A percentile compares a stretch with the other conserved stretches of the same genome.
phyloP scores from a whole-genome alignment of 2,797 vertebrate genomes.

The Gymnoscopelus braueri region DNA sequence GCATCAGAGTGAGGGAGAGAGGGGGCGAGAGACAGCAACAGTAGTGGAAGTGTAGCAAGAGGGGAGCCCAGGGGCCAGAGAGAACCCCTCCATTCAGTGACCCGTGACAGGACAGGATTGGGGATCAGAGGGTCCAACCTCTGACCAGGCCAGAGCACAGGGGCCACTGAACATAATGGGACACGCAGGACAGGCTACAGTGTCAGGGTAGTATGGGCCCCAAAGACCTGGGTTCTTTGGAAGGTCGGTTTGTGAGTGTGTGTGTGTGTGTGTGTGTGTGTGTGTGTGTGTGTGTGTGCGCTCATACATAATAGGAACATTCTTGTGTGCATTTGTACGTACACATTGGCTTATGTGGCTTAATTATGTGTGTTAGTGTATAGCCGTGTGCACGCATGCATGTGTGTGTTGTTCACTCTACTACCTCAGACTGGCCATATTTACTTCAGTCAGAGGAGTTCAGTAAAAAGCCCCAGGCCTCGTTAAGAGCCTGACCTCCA shows the following conservation, averaged over 20 bases:
- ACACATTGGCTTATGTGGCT: no score
- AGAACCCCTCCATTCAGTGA: conserved; percentile 84
- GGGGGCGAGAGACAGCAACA: conserved; percentile 66
- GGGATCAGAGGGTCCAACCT: conserved; percentile 86
- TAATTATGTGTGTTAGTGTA: background rate
- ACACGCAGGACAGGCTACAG: conserved; percentile 58
- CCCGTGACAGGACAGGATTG: conserved; percentile 91
- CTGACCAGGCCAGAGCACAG: conserved; percentile 80
- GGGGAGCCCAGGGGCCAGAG: conserved; percentile 82
- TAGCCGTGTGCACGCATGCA: background rate
- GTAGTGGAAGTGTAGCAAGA: conserved; percentile 75
- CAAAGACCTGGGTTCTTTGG: conserved; percentile 10
- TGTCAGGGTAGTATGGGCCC: conserved; percentile 57
- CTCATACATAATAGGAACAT: no score
- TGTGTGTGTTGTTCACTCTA: background rate
- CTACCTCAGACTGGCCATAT: conserved; percentile 65
- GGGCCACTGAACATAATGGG: conserved; percentile 81
- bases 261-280: conserved; percentile 3
- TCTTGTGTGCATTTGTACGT: no score
- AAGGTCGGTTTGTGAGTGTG: conserved; percentile 17
- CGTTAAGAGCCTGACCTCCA: conserved; percentile 77
- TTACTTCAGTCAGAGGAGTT: conserved; percentile 75
- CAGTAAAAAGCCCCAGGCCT: conserved; percentile 72
- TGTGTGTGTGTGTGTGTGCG: conserved; percentile 10
- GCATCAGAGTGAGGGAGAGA: conserved; percentile 68